phyloP scores from a whole-genome alignment of 1,140 invertebrate genomes.

The Aphidius ervi region DNA sequence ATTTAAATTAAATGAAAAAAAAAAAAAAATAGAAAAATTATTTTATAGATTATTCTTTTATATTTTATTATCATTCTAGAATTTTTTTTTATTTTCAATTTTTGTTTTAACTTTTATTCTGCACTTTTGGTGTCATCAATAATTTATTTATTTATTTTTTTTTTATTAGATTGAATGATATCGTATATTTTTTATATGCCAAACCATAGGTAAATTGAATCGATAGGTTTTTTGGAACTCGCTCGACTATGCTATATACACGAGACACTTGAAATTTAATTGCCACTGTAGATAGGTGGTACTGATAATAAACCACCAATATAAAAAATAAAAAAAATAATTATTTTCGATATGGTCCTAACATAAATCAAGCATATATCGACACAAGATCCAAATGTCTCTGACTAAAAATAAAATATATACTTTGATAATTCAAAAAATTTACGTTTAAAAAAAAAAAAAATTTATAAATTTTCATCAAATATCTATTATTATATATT shows the following conservation, averaged over 20 bases:
- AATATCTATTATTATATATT: too few species aligned
- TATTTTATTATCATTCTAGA: neutral
- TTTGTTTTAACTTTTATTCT: too few species aligned
- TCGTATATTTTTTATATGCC: conserved; percentile 8
- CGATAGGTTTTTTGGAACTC: conserved; percentile 12
- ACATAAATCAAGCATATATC: conserved; percentile 2
- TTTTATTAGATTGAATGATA: conserved; percentile 22
- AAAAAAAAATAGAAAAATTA: too few species aligned
- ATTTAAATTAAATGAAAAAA: too few species aligned
- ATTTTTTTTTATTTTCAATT: neutral
- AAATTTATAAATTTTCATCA: too few species aligned
- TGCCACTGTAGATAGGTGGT: conserved; percentile 13
- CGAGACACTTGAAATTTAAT: conserved; percentile 20
- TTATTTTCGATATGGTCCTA: conserved; percentile 5
- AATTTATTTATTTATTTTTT: neutral
- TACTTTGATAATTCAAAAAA: too few species aligned
- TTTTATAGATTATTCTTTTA: neutral
- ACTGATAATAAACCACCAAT: neutral
- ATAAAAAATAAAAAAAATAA: neutral
- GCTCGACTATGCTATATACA: conserved; percentile 8
- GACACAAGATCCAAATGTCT: too few species aligned
- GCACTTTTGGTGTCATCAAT: neutral
- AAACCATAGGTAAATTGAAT: conserved; percentile 8
- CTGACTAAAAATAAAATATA: too few species aligned
- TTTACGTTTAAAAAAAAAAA: too few species aligned